phyloP scores from a whole-genome alignment of 2,797 vertebrate species.

The Macrochelys suwanniensis region DNA sequence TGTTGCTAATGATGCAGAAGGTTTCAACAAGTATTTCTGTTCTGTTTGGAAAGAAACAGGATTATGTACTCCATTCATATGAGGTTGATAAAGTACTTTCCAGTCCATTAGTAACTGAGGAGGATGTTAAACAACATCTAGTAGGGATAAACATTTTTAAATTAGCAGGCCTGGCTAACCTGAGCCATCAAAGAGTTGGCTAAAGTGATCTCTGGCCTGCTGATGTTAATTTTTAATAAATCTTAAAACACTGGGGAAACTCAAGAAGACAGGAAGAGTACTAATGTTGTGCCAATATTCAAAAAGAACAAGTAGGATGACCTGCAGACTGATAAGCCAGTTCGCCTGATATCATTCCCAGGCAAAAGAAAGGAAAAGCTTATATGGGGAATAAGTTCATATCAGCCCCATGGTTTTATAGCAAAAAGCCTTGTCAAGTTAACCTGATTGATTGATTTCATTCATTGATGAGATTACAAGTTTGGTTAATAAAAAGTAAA shows the following conservation, averaged over 20 bases:
- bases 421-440: not conserved
- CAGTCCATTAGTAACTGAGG: not conserved
- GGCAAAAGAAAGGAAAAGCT: not conserved
- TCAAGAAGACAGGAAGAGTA: not conserved
- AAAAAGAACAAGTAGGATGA: not conserved
- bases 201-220: not conserved
- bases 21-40: not conserved
- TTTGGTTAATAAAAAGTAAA: not conserved
- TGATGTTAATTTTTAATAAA: not conserved
- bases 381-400: not conserved
- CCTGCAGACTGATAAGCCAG: not conserved
- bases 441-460: not conserved
- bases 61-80: not conserved
- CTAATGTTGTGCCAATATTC: not conserved
- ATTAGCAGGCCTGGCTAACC: not conserved
- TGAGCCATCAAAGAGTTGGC: not conserved
- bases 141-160: not conserved
- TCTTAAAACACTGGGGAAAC: not conserved
- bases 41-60: not conserved
- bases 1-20: not conserved
- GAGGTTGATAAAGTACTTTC: not conserved
- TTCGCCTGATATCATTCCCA: not conserved
- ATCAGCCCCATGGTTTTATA: rapidly evolving
- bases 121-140: not conserved
- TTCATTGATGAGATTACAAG: not conserved